A percentile compares a stretch with the other conserved stretches of the same genome.
phyloP scores from a whole-genome alignment of 1,140 invertebrate genomes.

The Plutomurus gul region DNA sequence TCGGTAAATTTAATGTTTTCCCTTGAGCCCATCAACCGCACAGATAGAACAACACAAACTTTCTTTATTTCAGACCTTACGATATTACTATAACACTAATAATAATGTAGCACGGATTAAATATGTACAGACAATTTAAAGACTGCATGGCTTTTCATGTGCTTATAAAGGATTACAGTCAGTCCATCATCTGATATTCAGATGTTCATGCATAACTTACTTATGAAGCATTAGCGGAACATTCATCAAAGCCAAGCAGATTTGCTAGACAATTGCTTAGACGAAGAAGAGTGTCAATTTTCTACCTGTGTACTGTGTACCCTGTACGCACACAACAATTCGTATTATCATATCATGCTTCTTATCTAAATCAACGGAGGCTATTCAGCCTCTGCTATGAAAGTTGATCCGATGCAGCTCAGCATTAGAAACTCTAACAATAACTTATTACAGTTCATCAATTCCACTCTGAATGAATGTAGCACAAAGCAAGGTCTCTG shows the following conservation, averaged over 20 bases:
- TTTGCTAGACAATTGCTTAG: not conserved
- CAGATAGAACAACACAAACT: not conserved
- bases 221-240: not conserved
- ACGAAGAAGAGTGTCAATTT: not conserved
- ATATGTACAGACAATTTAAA: no score
- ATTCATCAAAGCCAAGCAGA: not conserved
- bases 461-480: constrained; percentile 8
- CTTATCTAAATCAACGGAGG: constrained; percentile 12
- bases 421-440: constrained; percentile 11
- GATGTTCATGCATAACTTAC: not conserved
- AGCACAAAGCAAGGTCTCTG: constrained; percentile 5
- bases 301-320: not conserved
- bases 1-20: not conserved
- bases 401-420: not conserved
- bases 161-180: no score
- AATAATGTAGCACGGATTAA: no score
- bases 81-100: no score
- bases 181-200: not conserved
- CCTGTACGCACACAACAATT: not conserved
- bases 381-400: not conserved
- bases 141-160: no score
- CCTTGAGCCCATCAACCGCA: not conserved
- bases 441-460: constrained; percentile 22
- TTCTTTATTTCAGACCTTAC: not conserved
- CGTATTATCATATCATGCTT: not conserved